phyloP scores from a whole-genome alignment of 2,888 invertebrate species.

The Meiosimyza decipiens region DNA sequence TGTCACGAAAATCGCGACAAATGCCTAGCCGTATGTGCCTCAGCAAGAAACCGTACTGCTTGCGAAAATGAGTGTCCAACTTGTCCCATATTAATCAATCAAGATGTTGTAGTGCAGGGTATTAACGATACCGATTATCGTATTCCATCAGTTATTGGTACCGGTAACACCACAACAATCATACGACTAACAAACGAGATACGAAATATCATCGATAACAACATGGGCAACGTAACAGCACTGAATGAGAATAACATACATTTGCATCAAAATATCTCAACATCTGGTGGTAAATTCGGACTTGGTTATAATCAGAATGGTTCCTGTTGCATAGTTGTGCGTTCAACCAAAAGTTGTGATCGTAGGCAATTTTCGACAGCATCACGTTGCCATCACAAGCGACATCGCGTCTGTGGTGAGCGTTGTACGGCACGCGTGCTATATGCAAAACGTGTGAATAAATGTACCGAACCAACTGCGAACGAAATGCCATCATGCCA shows the following conservation, averaged over 20 bases:
- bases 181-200: constrained; percentile 59
- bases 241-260: constrained; percentile 57
- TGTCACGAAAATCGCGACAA: constrained; percentile 51
- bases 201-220: constrained; percentile 54
- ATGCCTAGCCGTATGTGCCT: constrained; percentile 49
- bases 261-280: constrained; percentile 58
- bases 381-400: constrained; percentile 45
- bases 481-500: constrained; percentile 47
- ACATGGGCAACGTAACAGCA: constrained; percentile 51
- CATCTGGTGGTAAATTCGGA: constrained; percentile 61
- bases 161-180: constrained; percentile 58
- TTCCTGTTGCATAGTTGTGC: constrained; percentile 59
- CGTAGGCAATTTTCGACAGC: constrained; percentile 40
- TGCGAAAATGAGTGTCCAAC: constrained; percentile 54
- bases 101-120: constrained; percentile 57
- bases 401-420: constrained; percentile 57
- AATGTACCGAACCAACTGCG: constrained; percentile 46
- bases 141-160: constrained; percentile 30
- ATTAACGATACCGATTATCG: constrained; percentile 56
- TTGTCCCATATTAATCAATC: constrained; percentile 56
- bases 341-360: constrained; percentile 49
- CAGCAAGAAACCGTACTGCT: not conserved
- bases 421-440: constrained; percentile 60
- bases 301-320: constrained; percentile 60
- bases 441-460: constrained; percentile 51